These are phyloP conservation scores for Drosophila trapezifrons DNA, from an alignment of 1,140 invertebrate species.

Conservation along the genomic window DNA sequence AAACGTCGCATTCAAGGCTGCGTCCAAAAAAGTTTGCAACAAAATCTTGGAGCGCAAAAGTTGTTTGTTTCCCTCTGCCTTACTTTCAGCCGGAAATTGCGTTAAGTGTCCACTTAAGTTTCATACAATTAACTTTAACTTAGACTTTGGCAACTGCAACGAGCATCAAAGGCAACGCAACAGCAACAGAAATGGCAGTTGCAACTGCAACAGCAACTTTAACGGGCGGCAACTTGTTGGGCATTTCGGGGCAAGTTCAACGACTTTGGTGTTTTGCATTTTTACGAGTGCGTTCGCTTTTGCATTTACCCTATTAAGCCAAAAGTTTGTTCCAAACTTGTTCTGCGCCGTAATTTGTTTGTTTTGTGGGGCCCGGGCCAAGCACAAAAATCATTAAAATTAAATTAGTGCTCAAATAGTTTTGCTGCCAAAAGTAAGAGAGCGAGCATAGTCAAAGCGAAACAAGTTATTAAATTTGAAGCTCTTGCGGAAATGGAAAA, in stretches of 20 bases:
- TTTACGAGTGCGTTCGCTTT: conserved; percentile 32
- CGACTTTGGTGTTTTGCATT: conserved; percentile 51
- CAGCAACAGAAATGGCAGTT: conserved; percentile 25
- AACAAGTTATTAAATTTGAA: conserved; percentile 50
- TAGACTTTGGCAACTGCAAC: conserved; percentile 62
- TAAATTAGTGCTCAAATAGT: conserved; percentile 56
- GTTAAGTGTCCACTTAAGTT: conserved; percentile 73
- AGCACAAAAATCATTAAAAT: conserved; percentile 53
- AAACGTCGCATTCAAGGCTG: conserved; percentile 37
- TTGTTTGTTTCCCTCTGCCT: conserved; percentile 53
- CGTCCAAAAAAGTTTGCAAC: conserved; percentile 44
- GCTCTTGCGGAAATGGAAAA: conserved; percentile 41
- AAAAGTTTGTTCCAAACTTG: conserved; percentile 47
- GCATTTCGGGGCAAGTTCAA: conserved; percentile 50
- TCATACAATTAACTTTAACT: conserved; percentile 75
- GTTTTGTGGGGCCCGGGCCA: conserved; percentile 22
- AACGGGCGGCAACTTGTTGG: conserved; percentile 48
- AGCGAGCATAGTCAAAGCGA: conserved; percentile 33
- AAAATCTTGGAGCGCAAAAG: conserved; percentile 51
- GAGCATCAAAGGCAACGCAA: conserved; percentile 27
- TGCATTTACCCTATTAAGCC: conserved; percentile 44
- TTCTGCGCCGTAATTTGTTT: conserved; percentile 52
- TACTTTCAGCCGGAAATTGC: conserved; percentile 66
- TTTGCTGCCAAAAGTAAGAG: conserved; percentile 13
- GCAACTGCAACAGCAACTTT: conserved; percentile 35